phyloP scores from a whole-genome alignment of 1,140 invertebrate species.

The Littorina saxatilis region DNA sequence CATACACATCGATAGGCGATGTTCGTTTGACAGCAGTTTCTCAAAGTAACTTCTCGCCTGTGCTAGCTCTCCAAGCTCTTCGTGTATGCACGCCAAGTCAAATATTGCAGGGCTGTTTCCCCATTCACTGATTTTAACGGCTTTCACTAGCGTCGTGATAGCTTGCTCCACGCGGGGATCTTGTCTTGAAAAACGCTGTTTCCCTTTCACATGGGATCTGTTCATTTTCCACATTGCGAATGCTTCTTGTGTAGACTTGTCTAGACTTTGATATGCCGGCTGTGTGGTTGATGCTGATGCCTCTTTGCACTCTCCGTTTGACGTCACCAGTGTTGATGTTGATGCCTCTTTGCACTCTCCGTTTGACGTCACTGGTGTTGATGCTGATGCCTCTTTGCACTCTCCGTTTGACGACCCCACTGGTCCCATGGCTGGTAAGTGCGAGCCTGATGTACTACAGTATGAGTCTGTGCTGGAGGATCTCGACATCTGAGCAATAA shows the following conservation, averaged over 20 bases:
- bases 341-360: not conserved
- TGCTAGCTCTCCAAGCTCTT: not conserved
- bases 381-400: not conserved
- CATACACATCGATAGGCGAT: not conserved
- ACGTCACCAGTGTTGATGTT: not conserved
- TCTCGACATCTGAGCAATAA: not conserved
- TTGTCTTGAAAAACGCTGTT: not conserved
- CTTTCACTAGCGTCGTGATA: no score
- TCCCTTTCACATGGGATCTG: not conserved
- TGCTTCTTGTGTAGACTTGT: not conserved
- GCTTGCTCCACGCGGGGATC: not conserved
- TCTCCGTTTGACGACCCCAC: no score
- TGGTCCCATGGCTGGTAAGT: no score
- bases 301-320: no score
- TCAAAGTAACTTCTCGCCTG: not conserved
- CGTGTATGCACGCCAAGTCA: slow-evolving; percentile 16
- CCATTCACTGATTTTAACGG: slow-evolving; percentile 17
- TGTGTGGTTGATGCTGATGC: not conserved
- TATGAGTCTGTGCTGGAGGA: not conserved
- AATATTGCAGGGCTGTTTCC: slow-evolving; percentile 7
- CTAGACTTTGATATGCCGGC: not conserved
- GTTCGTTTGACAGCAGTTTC: not conserved
- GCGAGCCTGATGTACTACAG: not conserved
- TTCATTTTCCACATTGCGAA: not conserved
- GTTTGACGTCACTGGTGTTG: not conserved